Evolutionary conservation across 2,113 vertebrate species (phyloP).

Genomic region (Thermophis baileyi): DNA sequence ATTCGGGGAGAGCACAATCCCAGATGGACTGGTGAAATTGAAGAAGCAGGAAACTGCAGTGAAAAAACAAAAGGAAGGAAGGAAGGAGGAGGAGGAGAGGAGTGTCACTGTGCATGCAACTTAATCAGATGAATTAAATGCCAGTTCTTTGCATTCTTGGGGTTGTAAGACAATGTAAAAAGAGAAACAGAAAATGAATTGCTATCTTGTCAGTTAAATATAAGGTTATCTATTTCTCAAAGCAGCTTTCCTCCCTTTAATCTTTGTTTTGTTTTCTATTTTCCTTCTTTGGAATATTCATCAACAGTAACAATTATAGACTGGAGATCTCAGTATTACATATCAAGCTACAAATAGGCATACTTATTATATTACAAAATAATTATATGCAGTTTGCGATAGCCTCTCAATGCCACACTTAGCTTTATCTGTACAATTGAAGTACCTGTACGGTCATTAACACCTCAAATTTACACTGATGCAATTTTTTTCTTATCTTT

Average conservation of each 20-base stretch:
- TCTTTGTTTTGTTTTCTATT: neutral
- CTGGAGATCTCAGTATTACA: neutral
- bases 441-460: neutral
- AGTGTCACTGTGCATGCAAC: neutral
- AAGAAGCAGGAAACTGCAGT: slow-evolving; percentile 95
- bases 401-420: neutral
- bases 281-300: neutral
- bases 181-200: neutral
- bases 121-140: neutral
- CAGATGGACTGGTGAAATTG: slow-evolving; percentile 96
- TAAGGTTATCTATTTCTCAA: neutral
- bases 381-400: neutral
- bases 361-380: neutral
- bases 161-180: neutral
- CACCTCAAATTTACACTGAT: neutral
- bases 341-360: neutral
- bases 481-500: neutral
- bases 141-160: neutral
- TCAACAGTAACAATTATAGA: neutral
- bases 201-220: neutral
- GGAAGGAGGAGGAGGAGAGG: too few relatives aligned
- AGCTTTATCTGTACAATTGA: neutral
- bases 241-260: neutral
- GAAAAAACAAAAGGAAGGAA: slow-evolving; percentile 50
- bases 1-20: slow-evolving; percentile 91